phyloP scores from a whole-genome alignment of 2,888 invertebrate genomes.

The Meiosimyza platycephala region DNA sequence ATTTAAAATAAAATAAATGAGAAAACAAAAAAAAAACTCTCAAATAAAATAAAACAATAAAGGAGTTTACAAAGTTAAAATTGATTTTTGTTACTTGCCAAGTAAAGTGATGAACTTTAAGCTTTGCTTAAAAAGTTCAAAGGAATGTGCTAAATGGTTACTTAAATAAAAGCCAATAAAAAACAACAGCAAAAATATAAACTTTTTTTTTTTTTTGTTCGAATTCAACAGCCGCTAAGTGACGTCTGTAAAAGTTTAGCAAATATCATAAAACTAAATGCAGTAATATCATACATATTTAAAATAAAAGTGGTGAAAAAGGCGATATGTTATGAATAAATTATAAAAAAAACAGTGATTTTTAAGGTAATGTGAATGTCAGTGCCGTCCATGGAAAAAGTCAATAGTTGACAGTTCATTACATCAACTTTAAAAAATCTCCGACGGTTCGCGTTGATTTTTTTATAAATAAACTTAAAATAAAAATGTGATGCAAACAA shows the following conservation, averaged over 20 bases:
- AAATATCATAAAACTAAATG: neutral
- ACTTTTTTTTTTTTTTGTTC: too few relatives aligned
- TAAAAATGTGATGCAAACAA: too few relatives aligned
- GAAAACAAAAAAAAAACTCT: conserved; percentile 11
- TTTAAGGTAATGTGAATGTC: too few relatives aligned
- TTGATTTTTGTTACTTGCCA: neutral
- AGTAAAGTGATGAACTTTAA: neutral
- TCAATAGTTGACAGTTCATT: too few relatives aligned
- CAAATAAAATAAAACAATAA: conserved; percentile 17
- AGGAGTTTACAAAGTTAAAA: conserved; percentile 10
- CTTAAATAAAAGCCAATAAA: conserved; percentile 15
- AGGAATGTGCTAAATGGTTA: conserved; percentile 21
- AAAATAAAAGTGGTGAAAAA: neutral
- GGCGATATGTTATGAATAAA: neutral
- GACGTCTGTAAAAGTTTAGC: neutral
- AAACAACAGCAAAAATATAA: neutral
- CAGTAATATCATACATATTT: conserved; percentile 8
- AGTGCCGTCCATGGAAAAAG: too few relatives aligned
- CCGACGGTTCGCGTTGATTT: too few relatives aligned
- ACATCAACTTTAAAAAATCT: too few relatives aligned
- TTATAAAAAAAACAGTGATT: conserved; percentile 12
- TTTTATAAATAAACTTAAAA: too few relatives aligned
- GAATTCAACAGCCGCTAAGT: too few relatives aligned
- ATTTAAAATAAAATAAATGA: neutral
- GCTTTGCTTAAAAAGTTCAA: conserved; percentile 13